Evolutionary conservation across 2,113 vertebrate species (phyloP).

Genomic region (Eolophus roseicapilla): DNA sequence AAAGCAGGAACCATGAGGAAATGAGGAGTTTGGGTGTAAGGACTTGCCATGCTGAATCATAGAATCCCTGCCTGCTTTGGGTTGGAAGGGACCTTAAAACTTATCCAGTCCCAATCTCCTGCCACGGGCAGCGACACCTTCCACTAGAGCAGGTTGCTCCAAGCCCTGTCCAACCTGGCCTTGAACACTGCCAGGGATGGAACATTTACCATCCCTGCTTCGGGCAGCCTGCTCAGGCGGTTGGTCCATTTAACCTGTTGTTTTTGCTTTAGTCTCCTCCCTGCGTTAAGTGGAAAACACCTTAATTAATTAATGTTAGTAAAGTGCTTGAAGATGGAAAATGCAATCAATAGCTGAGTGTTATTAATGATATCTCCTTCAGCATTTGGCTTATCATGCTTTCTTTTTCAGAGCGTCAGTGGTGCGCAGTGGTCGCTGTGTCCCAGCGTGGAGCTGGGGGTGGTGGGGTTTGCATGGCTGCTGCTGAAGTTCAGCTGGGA

Average conservation of each 20-base stretch:
- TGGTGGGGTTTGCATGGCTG: rapidly evolving
- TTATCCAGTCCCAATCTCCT: neutral
- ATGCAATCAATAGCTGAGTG: neutral
- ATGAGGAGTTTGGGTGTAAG: neutral
- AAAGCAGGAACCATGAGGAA: neutral
- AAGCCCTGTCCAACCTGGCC: neutral
- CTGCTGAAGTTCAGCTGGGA: neutral
- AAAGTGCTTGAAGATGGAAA: constrained; percentile 2
- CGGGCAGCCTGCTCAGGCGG: neutral
- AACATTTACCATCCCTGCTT: neutral
- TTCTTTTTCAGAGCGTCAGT: rapidly evolving
- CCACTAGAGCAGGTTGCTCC: neutral
- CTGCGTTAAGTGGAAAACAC: neutral
- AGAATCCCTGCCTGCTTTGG: neutral
- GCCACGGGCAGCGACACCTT: neutral
- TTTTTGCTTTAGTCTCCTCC: neutral
- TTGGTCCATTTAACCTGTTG: neutral
- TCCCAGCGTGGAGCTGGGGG: rapidly evolving
- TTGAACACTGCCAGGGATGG: neutral
- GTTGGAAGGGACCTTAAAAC: neutral
- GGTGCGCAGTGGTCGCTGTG: rapidly evolving
- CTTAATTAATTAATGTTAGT: constrained; percentile 29
- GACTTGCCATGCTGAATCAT: neutral
- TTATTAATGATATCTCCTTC: neutral
- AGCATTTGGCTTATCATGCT: neutral